A percentile compares a stretch with the other conserved stretches of the same genome.
Evolutionary conservation across 2,113 vertebrate species (phyloP).

Genomic region (Dicentrarchus labrax): DNA sequence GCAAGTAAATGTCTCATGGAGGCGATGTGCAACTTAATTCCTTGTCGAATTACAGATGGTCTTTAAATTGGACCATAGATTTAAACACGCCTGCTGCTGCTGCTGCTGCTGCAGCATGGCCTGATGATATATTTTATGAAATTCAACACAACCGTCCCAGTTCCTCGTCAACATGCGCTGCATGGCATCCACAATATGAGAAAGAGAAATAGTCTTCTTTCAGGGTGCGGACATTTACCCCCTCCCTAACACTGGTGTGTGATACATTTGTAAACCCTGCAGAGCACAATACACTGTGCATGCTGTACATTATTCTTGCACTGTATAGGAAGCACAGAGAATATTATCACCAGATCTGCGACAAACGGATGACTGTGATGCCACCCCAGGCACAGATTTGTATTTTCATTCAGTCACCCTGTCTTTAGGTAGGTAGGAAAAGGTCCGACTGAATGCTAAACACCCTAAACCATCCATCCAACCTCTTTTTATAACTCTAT

Average conservation of each 20-base stretch:
- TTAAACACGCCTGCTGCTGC: neutral
- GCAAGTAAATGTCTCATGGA: neutral
- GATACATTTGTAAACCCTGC: slow-evolving; percentile 41
- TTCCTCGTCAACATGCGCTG: slow-evolving; percentile 23
- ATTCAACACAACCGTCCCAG: slow-evolving; percentile 16
- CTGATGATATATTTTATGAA: neutral
- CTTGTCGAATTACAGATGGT: neutral
- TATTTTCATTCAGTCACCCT: slow-evolving; percentile 29
- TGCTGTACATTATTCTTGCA: slow-evolving; percentile 45
- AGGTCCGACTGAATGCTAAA: slow-evolving; percentile 53
- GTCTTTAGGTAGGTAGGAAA: slow-evolving; percentile 14
- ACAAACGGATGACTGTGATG: slow-evolving; percentile 35
- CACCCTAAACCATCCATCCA: slow-evolving; percentile 25
- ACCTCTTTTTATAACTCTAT: slow-evolving; percentile 19
- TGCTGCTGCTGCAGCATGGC: slow-evolving; percentile 3
- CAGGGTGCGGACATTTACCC: slow-evolving; percentile 6
- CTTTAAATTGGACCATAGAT: neutral
- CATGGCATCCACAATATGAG: neutral
- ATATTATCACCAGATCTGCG: slow-evolving; percentile 55
- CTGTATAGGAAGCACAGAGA: slow-evolving; percentile 39
- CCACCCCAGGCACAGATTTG: slow-evolving; percentile 55
- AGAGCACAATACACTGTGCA: slow-evolving; percentile 9
- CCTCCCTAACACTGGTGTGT: neutral
- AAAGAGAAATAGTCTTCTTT: slow-evolving; percentile 36
- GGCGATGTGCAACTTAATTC: neutral